Base-by-base conservation (phyloP, 1,140 invertebrate genomes). In the Andricus grossulariae region DNA sequence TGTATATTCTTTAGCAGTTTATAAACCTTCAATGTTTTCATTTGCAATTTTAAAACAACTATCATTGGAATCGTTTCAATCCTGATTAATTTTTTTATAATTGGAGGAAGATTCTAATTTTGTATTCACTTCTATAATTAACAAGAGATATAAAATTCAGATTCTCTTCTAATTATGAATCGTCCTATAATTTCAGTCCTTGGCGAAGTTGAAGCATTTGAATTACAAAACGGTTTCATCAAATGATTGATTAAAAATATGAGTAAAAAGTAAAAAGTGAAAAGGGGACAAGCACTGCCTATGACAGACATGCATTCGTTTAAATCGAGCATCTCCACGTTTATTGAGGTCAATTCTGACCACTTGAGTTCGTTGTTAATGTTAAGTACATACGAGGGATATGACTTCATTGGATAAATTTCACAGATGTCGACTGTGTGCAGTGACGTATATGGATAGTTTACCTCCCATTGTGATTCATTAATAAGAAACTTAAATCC, bases 261-360 rank as follows among this genome's bases (percentile, higher is more conserved):
- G 15, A 15, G 25, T n/a, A 66, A 60, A 45, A 39, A 15, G 25
- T n/a, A 66, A 60, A 45, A 39, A 15, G 39, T 39, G 60, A n/a
- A 8, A 66, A 66, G n/a, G 25, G 60, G 39, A 66, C 25, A 60
- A 15, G 39, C 16, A 3, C 10, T 39, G 25, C 25, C n/a, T n/a
- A 25, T 32, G 25, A 7, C 10, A 32, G 25, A 45, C 39, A 39
- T 8, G 21, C 15, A 39, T 66, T 66, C 39, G 60, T 66, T 66
- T 16, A 66, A 45, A 39, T 39, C n/a, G 60, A 66, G 25, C 60
- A 66, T 66, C 60, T 39, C 25, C 25, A n/a, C 60, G 60, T 86
- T 86, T 84, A 88, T 88, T 78, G 87, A 87, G 86, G 87, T 88
- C 87, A 88, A 87, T 86, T 85, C 80, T 82, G 80, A 80, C 83